Percentiles rank a stretch among this genome's conserved stretches.
These are phyloP conservation scores for Tenthredo amoena DNA, from an alignment of 2,888 invertebrate genomes.

Conservation along the genomic window DNA sequence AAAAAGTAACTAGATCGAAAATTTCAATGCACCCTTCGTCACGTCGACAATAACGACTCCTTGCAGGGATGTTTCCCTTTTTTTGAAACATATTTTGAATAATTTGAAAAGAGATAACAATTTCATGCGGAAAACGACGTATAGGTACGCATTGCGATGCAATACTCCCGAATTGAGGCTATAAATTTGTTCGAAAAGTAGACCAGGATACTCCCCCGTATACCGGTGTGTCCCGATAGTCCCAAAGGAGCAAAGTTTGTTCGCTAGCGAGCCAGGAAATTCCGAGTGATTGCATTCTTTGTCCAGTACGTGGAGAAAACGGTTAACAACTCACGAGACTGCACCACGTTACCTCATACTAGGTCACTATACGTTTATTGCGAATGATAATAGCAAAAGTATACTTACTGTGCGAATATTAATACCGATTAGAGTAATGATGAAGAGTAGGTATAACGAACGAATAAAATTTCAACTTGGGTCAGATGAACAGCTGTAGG, in stretches of 20 bases:
- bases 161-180: not conserved
- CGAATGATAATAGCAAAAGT: not conserved
- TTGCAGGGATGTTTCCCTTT: not conserved
- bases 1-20: not conserved
- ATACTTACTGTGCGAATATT: not conserved
- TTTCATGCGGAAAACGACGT: not conserved
- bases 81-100: not conserved
- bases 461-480: not conserved
- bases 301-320: conserved; percentile 47
- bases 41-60: not conserved
- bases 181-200: conserved; percentile 23
- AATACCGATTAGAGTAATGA: not conserved
- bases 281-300: conserved; percentile 49
- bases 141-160: conserved; percentile 10
- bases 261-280: conserved; percentile 41
- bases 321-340: conserved; percentile 24
- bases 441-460: not conserved
- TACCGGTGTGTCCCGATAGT: conserved; percentile 7
- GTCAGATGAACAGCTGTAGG: not conserved
- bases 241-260: conserved; percentile 40
- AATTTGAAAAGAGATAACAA: not conserved
- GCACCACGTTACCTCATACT: not conserved
- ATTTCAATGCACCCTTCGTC: not conserved
- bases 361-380: not conserved
- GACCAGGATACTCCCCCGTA: conserved; percentile 27